Base-by-base conservation (phyloP, 2,113 vertebrate species). In the Falcunculus frontatus region DNA sequence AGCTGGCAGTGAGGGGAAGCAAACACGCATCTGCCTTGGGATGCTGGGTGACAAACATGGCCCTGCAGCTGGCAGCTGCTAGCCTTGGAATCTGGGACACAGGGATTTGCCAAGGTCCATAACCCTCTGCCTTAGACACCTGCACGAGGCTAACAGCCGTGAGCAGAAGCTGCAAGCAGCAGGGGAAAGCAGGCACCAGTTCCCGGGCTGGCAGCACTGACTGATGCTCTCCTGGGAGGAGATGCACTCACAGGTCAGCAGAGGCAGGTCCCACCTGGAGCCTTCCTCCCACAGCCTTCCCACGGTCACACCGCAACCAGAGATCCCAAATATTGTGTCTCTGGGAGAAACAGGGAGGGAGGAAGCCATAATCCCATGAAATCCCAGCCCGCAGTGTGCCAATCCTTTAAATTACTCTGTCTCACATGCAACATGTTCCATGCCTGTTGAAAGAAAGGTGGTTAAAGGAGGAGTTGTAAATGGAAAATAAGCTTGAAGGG, bases 21-120 rank as follows among this genome's bases (percentile, higher is more conserved):
- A 0, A 59, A 26, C 33, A n/a, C 0, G 0, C 21, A 14, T 72
- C 70, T 50, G 20, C 14, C 9, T 37, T 67, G n/a, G 26, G 72
- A 46, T 49, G 33, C 73, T 30, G 47, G 19, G 16, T 88, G 42
- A n/a, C 42, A 83, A 73, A 41, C 22, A 13, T 0, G 7, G 44
- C 41, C 42, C 62, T 2, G 1, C 6, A 53, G 37, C 33, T 2
- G 4, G 33, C 47, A 16, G 6, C 56, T 50, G 44, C 67, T 2
- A 4, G 23, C 44, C 30, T 2, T 1, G 63, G 52, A 60, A 23
- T 63, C 9, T 60, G 60, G 72, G 80, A 60, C 69, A 37, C 13
- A 55, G 33, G 46, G 25, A 27, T 55, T 65, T 76, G 63, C n/a
- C 37, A 83, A 76, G 22, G 25, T 69, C 59, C 4, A 1, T 80